Conservation (phyloP, 1,140 invertebrate genomes). For the Tetranychus urticae region DNA sequence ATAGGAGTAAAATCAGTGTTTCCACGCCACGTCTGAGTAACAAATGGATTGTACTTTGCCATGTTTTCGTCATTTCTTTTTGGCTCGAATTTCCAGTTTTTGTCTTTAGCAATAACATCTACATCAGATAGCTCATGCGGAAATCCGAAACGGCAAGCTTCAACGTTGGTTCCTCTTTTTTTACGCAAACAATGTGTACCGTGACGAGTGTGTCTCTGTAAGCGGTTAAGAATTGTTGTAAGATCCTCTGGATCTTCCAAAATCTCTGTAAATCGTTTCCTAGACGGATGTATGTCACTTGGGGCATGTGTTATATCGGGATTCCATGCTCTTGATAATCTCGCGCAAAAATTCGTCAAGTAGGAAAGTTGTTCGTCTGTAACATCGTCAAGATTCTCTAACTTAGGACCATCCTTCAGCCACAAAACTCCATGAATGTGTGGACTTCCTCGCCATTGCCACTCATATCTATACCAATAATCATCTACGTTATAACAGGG, state of each 20-base stretch:
- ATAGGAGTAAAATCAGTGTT: neutral
- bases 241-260: too few species aligned
- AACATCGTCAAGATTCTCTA: neutral
- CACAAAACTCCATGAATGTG: neutral
- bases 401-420: neutral
- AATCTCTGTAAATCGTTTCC: too few species aligned
- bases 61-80: neutral
- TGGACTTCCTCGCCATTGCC: neutral
- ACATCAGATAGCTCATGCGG: neutral
- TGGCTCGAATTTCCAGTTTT: neutral
- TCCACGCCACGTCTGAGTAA: neutral
- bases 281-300: too few species aligned
- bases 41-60: neutral
- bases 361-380: neutral
- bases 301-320: too few species aligned
- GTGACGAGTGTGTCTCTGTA: neutral
- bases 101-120: neutral
- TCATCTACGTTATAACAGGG: neutral
- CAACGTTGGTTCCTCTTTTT: neutral
- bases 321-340: too few species aligned
- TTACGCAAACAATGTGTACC: neutral
- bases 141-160: neutral
- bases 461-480: too few species aligned
- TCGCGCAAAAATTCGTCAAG: too few species aligned
- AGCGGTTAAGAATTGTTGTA: neutral